phyloP scores from a whole-genome alignment of 2,888 invertebrate species.

The Molorchus minor region DNA sequence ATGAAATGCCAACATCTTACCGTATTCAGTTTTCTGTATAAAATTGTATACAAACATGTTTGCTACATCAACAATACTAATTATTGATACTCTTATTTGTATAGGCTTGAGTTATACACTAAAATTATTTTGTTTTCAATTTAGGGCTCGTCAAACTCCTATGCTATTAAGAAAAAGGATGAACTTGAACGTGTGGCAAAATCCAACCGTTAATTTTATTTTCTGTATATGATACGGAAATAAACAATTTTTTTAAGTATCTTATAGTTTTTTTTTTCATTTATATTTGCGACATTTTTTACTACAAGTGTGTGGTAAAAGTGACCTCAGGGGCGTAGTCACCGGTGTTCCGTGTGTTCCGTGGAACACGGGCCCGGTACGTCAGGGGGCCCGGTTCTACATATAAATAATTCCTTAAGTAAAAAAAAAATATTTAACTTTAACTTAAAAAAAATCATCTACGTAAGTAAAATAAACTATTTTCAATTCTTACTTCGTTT shows the following conservation, averaged over 20 bases:
- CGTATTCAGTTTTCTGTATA: constrained; percentile 28
- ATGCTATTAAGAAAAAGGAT: constrained; percentile 99
- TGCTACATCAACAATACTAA: constrained; percentile 35
- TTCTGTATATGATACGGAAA: constrained; percentile 41
- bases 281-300: constrained; percentile 11
- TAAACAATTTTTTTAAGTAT: constrained; percentile 29
- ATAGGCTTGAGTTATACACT: not conserved
- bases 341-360: too few relatives aligned
- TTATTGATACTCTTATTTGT: too few relatives aligned
- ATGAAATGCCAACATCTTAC: constrained; percentile 37
- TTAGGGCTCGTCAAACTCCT: constrained; percentile 98
- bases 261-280: constrained; percentile 6
- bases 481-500: too few relatives aligned
- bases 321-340: too few relatives aligned
- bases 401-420: too few relatives aligned
- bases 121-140: constrained; percentile 34
- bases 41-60: constrained; percentile 35
- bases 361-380: too few relatives aligned
- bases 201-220: constrained; percentile 94
- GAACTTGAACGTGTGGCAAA: constrained; percentile 99
- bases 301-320: too few relatives aligned
- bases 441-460: too few relatives aligned
- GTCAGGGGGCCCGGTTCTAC: too few relatives aligned
- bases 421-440: too few relatives aligned
- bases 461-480: too few relatives aligned